A percentile compares a stretch with the other conserved stretches of the same genome.
Evolutionary conservation across 2,113 vertebrate species (phyloP).

Genomic region (Saccopteryx bilineata): DNA sequence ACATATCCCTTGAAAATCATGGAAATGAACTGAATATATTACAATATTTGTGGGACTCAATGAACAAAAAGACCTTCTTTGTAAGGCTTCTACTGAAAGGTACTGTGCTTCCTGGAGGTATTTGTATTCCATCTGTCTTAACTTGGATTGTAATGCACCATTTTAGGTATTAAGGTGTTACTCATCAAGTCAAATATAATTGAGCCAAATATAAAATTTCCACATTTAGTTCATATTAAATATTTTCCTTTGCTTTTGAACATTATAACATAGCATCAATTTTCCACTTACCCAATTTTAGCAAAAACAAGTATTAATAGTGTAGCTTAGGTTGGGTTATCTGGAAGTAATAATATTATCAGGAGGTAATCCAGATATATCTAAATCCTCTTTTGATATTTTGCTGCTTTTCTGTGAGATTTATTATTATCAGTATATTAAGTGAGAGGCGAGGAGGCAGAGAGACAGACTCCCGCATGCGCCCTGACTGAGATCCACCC

Average conservation of each 20-base stretch:
- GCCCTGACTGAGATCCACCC: too few relatives aligned
- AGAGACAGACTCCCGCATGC: too few relatives aligned
- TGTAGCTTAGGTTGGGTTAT: not conserved
- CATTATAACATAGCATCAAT: not conserved
- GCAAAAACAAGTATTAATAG: not conserved
- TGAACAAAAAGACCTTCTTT: not conserved
- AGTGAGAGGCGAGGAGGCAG: too few relatives aligned
- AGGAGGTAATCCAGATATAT: not conserved
- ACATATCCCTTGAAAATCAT: slow-evolving; percentile 41
- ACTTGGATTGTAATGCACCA: not conserved
- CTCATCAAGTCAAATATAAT: slow-evolving; percentile 23
- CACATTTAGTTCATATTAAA: not conserved
- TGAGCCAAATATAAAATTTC: not conserved
- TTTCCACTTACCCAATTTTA: not conserved
- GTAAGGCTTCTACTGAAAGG: not conserved
- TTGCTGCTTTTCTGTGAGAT: not conserved
- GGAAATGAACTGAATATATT: not conserved
- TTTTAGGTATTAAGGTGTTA: slow-evolving; percentile 49
- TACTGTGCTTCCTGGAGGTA: not conserved
- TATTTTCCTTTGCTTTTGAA: not conserved
- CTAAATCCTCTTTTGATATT: not conserved
- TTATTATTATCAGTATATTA: not conserved
- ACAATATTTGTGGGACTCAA: slow-evolving; percentile 20
- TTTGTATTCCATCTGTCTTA: slow-evolving; percentile 47
- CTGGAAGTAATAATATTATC: not conserved